Base-by-base conservation (phyloP, 2,113 vertebrate genomes). In the Siniperca knerii region DNA sequence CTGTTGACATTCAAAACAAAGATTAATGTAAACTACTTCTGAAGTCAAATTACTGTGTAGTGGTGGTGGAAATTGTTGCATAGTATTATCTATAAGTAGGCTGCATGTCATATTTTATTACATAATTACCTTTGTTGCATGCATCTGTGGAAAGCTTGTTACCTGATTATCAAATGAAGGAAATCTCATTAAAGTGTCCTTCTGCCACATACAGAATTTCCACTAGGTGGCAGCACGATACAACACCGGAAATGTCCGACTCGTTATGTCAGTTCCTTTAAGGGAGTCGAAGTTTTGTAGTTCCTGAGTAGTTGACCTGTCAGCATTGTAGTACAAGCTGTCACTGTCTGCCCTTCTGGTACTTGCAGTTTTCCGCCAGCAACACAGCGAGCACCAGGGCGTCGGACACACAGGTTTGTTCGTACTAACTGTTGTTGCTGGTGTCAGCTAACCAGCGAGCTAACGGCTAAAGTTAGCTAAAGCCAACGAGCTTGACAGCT, bases 271-370 rank as follows among this genome's bases (percentile, higher is more conserved):
- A 81, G 10, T 86, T 93, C 90, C 93, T 85, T 44, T 77, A 42
- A 79, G 73, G 74, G 58, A 68, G 57, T 87, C 10, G 6, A 44
- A 81, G 77, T 85, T 94, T 92, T 94, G 92, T 94, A 93, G 94
- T 94, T 92, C 85, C 75, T 73, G 75, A 87, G 65, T 18, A 70
- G 81, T 80, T 94, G 94, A 92, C 86, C 91, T 93, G 93, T 94
- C 94, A 94, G 86, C 92, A 69, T 90, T 93, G 91, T 91, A 93
- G 90, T 91, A 85, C 84, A 73, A 82, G 35, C 89, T 92, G 90
- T 92, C 80, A 91, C 75, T 70, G 6, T 78, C 37, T 58, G 46
- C 79, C 18, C 69, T 66, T 58, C 42, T 61, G 62, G 10, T 55
- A 18, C 57, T 69, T 35, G 60, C 70, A 33, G 18, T 16, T 55